Percentiles rank a stretch among this genome's conserved stretches.
Evolutionary conservation across 2,888 invertebrate species (phyloP).

Genomic region (Clunio marinus): DNA sequence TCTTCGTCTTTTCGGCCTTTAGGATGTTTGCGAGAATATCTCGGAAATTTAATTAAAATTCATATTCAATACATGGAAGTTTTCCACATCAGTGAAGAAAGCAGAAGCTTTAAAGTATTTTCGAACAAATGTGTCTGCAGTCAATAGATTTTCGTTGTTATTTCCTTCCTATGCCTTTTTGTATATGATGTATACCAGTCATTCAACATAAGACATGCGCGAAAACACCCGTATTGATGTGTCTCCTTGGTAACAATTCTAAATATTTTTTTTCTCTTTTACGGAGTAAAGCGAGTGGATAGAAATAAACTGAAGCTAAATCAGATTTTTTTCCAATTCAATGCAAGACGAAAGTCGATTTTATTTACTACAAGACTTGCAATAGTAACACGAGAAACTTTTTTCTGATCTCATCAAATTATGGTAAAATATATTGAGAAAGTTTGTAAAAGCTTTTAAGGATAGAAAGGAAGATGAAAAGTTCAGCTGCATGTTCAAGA

Average conservation of each 20-base stretch:
- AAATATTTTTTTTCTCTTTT: constrained; percentile 27
- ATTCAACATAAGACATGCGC: constrained; percentile 40
- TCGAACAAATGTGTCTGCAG: constrained; percentile 34
- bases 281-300: constrained; percentile 1
- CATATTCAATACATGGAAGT: neutral
- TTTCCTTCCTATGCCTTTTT: constrained; percentile 20
- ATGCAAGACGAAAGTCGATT: too few relatives aligned
- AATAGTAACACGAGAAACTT: neutral
- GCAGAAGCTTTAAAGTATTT: neutral
- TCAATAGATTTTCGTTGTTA: constrained; percentile 35
- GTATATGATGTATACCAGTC: constrained; percentile 38
- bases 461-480: too few relatives aligned
- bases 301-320: constrained; percentile 1
- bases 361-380: too few relatives aligned
- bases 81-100: neutral
- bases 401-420: too few relatives aligned
- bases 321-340: neutral
- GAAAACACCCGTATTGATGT: constrained; percentile 40
- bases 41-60: neutral
- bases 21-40: neutral
- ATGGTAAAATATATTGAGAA: too few relatives aligned
- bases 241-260: constrained; percentile 41
- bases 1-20: neutral
- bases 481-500: too few relatives aligned
- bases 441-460: too few relatives aligned